Base-by-base conservation (phyloP, 2,797 vertebrate species). In the Gymnocypris eckloni region DNA sequence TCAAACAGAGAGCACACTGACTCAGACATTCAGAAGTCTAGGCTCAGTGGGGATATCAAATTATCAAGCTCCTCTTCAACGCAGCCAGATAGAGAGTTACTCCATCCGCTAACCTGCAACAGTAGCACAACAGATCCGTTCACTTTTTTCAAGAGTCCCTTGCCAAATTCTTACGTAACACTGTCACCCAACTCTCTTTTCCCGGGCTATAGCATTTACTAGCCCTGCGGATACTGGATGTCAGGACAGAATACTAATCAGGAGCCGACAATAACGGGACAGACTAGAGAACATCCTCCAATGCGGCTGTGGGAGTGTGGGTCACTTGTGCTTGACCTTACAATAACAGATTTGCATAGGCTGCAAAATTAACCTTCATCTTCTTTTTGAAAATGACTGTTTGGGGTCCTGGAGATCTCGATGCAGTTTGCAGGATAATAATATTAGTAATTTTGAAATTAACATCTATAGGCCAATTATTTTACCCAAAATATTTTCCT, bases 121-220 rank as follows among this genome's bases (percentile, higher is more conserved):
- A 79, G 82, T 69, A 85, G 86, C 78, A 84, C 70, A 85, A 80
- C 39, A 59, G 66, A 76, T 66, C 43, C 39, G n/a, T 66, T 77
- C 85, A 82, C 71, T 56, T 69, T 76, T 71, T 81, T 78, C 71
- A 56, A 84, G 15, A 25, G 37, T 85, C 56, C 45, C 56, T 22
- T 83, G 86, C 82, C 86, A 85, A 84, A 81, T 67, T 59, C 78
- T 81, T 85, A 84, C 50, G 13, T 69, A 84, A 87, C 71, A 83
- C 39, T 13, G 78, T 87, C 45, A 66, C 59, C 61, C 79, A 56
- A 61, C 81, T 54, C 82, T 61, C 50, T 73, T 71, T 85, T 59
- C 86, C 76, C 33, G 15, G 25, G 67, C 33, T 80, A 45, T 18
- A 76, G 79, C 50, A 59, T 80, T 80, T 81, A 80, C 76, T 79